Percentiles rank a stretch among this genome's conserved stretches.
Conservation (phyloP, 2,113 vertebrate species). For the Pelusios castaneus region DNA sequence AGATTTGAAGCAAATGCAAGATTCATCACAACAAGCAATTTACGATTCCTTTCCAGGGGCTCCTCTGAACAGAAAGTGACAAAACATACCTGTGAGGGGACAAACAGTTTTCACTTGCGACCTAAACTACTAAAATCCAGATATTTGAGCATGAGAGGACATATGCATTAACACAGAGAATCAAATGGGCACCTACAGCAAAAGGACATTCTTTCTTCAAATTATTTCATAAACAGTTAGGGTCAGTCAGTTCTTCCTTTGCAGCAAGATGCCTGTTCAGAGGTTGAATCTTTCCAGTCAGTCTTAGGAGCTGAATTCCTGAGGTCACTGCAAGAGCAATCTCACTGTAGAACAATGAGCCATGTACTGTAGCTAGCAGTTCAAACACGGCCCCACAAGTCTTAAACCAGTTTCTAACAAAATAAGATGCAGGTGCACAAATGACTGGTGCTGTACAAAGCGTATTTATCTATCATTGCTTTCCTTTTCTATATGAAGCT, state of each 20-base stretch:
- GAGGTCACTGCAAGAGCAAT: neutral
- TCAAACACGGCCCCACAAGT: neutral
- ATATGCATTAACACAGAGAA: neutral
- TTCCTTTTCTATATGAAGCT: neutral
- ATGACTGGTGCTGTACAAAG: neutral
- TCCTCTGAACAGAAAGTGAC: neutral
- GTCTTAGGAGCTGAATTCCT: neutral
- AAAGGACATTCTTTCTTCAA: neutral
- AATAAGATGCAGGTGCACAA: neutral
- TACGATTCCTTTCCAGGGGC: neutral
- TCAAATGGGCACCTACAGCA: neutral
- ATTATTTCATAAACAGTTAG: neutral
- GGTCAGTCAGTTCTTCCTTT: neutral
- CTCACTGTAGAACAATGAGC: neutral
- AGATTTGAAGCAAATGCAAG: neutral
- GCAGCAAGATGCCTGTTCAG: neutral
- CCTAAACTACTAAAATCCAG: neutral
- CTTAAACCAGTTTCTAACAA: neutral
- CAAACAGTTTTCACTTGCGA: neutral
- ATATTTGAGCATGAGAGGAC: neutral
- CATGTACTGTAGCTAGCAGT: neutral
- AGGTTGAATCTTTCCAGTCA: slow-evolving; percentile 12
- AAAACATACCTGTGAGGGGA: neutral
- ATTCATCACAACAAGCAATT: neutral
- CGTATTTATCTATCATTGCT: neutral